These are phyloP conservation scores for Ornithoptera priamus DNA, from an alignment of 2,888 invertebrate genomes.

Conservation along the genomic window DNA sequence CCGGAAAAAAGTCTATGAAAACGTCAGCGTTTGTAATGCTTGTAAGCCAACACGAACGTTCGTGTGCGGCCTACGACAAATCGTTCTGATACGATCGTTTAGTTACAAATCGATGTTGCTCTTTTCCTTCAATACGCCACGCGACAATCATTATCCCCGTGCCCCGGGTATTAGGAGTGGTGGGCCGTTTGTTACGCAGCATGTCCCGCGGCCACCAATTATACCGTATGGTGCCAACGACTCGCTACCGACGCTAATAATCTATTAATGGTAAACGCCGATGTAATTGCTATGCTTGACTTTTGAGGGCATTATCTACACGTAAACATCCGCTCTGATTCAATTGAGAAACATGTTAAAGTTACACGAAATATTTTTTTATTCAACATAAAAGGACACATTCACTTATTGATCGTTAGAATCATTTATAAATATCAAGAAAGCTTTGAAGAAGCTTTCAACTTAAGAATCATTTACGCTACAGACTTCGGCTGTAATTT, in stretches of 20 bases:
- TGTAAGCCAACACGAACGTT: too few species aligned
- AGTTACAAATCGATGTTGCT: conserved; percentile 20
- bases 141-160: conserved; percentile 24
- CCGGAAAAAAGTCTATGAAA: neutral
- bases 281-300: conserved; percentile 25
- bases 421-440: too few species aligned
- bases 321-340: conserved; percentile 3
- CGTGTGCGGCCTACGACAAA: neutral
- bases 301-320: conserved; percentile 7
- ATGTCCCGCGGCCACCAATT: conserved; percentile 68
- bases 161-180: neutral
- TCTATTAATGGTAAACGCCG: conserved; percentile 48
- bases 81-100: conserved; percentile 10
- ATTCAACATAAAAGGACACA: too few species aligned
- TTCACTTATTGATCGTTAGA: too few species aligned
- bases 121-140: conserved; percentile 22
- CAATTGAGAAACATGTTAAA: conserved; percentile 3
- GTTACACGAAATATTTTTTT: too few species aligned
- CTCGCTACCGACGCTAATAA: conserved; percentile 45
- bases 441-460: too few species aligned
- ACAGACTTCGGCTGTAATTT: too few species aligned
- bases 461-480: too few species aligned
- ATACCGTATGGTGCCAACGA: conserved; percentile 60
- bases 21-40: too few species aligned
- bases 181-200: conserved; percentile 38